These are phyloP conservation scores for Iselma pallidipennis DNA, from an alignment of 2,888 invertebrate species.

Conservation along the genomic window DNA sequence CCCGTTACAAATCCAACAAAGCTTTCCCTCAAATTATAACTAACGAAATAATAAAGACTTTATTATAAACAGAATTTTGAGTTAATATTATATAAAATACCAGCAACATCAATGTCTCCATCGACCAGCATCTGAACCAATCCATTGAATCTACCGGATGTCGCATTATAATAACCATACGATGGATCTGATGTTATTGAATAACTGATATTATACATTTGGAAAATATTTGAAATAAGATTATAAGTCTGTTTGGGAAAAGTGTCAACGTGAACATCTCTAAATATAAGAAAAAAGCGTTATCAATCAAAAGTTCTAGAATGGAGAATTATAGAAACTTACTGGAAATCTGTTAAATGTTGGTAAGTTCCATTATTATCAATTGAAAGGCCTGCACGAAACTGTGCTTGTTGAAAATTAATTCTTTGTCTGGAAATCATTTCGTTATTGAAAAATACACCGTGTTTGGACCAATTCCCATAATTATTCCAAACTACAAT, in stretches of 20 bases:
- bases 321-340: constrained; percentile 8
- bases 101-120: constrained; percentile 27
- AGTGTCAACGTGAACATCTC: constrained; percentile 24
- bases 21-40: background rate
- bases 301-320: background rate
- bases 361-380: constrained; percentile 20
- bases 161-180: constrained; percentile 36
- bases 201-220: constrained; percentile 31
- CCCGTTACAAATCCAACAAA: constrained; percentile 2
- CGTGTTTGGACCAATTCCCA: constrained; percentile 25
- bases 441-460: background rate
- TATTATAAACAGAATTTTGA: background rate
- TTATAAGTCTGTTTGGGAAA: constrained; percentile 33
- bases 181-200: constrained; percentile 11
- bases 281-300: background rate
- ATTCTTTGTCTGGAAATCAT: constrained; percentile 15
- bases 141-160: constrained; percentile 33
- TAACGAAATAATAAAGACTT: constrained; percentile 2
- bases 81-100: constrained; percentile 14
- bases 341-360: constrained; percentile 29
- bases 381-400: constrained; percentile 18
- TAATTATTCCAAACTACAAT: constrained; percentile 27
- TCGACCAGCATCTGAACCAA: constrained; percentile 29
- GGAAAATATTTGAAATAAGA: constrained; percentile 22
- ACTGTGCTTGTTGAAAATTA: constrained; percentile 25